Conservation (phyloP, 2,113 vertebrate genomes). For the Hemiprocne comata region DNA sequence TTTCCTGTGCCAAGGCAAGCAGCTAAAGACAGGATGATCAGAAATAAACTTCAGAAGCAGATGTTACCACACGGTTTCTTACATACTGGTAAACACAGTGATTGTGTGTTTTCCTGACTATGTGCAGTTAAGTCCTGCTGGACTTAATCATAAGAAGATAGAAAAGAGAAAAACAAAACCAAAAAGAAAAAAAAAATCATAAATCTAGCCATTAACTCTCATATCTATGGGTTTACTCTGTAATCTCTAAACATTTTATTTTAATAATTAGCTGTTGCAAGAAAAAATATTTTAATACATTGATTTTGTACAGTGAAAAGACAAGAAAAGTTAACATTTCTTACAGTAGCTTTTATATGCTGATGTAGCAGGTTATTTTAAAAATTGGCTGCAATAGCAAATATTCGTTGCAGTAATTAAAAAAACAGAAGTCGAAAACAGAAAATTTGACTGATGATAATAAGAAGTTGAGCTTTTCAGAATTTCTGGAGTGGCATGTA, state of each 20-base stretch:
- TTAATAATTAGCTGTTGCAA: not conserved
- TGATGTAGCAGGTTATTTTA: not conserved
- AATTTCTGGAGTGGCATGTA: not conserved
- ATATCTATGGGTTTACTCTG: not conserved
- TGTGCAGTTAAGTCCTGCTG: not conserved
- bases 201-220: not conserved
- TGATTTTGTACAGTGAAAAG: not conserved
- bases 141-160: not conserved
- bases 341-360: not conserved
- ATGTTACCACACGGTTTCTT: not conserved
- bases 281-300: not conserved
- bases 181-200: not conserved
- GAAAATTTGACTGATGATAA: not conserved
- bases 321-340: not conserved
- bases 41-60: conserved; percentile 47
- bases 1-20: conserved; percentile 25
- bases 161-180: not conserved
- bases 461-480: not conserved
- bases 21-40: conserved; percentile 36
- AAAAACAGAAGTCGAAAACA: not conserved
- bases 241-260: not conserved
- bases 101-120: not conserved
- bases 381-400: not conserved
- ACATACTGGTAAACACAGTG: not conserved
- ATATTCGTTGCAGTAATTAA: not conserved